These are phyloP conservation scores for Sinocyclocheilus rhinocerous DNA, from an alignment of 2,113 vertebrate genomes.

Conservation along the genomic window DNA sequence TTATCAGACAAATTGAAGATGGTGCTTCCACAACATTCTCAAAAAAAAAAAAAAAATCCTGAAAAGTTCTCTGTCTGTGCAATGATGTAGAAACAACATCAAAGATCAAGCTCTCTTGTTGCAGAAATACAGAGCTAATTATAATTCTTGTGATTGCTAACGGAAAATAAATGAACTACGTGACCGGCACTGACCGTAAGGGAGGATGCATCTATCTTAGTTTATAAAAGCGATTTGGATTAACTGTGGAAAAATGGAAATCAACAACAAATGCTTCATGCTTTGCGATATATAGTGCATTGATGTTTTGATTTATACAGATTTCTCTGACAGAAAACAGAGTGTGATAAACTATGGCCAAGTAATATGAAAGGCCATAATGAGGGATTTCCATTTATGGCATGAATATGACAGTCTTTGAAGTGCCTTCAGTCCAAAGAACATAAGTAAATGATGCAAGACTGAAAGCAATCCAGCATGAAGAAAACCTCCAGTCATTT, in stretches of 20 bases:
- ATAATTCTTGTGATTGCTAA: conserved; percentile 1
- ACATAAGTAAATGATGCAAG: conserved; percentile 18
- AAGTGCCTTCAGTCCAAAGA: conserved; percentile 30
- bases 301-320: background rate
- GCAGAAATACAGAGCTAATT: conserved; percentile 1
- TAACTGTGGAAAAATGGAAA: background rate
- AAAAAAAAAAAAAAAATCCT: background rate
- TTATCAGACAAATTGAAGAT: background rate
- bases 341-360: background rate
- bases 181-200: conserved; percentile 1
- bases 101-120: conserved; percentile 8
- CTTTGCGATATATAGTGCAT: background rate
- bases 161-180: background rate
- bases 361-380: conserved; percentile 28
- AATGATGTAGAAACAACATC: conserved; percentile 1
- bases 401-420: conserved; percentile 27
- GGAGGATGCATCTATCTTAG: background rate
- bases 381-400: conserved; percentile 35
- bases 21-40: background rate
- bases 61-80: background rate
- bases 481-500: conserved; percentile 16
- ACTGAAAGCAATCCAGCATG: conserved; percentile 20
- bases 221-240: background rate
- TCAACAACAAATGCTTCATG: conserved; percentile 4
- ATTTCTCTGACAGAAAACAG: conserved; percentile 13